Percentiles rank a stretch among this genome's conserved stretches.
Evolutionary conservation across 1,140 invertebrate genomes (phyloP).

Genomic region (Drosophila fuyamai): DNA sequence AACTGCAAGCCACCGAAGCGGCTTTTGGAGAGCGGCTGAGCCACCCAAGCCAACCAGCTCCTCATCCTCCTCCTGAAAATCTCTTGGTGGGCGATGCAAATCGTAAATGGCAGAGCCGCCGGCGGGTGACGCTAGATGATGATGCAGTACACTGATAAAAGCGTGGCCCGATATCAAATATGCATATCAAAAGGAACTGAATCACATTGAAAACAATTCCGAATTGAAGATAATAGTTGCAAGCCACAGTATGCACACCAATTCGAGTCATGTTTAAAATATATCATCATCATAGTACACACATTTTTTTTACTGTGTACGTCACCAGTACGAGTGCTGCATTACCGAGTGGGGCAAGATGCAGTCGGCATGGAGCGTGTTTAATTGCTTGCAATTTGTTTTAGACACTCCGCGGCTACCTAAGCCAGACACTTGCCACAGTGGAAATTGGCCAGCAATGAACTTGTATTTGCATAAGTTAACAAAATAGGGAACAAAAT

Average conservation of each 20-base stretch:
- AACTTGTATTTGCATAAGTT: too few relatives aligned
- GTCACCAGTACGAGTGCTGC: conserved; percentile 5
- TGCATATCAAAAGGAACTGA: not conserved
- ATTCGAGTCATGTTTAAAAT: too few relatives aligned
- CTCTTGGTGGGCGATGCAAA: conserved; percentile 53
- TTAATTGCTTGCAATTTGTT: conserved; percentile 82
- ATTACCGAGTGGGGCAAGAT: conserved; percentile 8
- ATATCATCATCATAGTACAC: too few relatives aligned
- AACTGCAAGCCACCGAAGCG: conserved; percentile 3
- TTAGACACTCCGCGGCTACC: conserved; percentile 67
- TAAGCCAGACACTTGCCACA: conserved; percentile 34
- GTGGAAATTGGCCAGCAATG: conserved; percentile 2
- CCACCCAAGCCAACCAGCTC: not conserved
- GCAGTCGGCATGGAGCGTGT: conserved; percentile 62
- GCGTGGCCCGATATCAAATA: not conserved
- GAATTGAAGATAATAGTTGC: too few relatives aligned
- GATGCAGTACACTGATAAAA: conserved; percentile 11
- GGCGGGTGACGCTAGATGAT: conserved; percentile 15
- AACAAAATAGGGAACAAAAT: too few relatives aligned
- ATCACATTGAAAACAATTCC: too few relatives aligned
- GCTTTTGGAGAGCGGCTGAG: conserved; percentile 1
- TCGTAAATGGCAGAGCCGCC: conserved; percentile 52
- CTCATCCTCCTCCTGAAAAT: not conserved
- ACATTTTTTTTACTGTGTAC: not conserved
- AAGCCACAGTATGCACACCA: too few relatives aligned